Base-by-base conservation (phyloP, 1,140 invertebrate species). In the Piezodorus guildinii region DNA sequence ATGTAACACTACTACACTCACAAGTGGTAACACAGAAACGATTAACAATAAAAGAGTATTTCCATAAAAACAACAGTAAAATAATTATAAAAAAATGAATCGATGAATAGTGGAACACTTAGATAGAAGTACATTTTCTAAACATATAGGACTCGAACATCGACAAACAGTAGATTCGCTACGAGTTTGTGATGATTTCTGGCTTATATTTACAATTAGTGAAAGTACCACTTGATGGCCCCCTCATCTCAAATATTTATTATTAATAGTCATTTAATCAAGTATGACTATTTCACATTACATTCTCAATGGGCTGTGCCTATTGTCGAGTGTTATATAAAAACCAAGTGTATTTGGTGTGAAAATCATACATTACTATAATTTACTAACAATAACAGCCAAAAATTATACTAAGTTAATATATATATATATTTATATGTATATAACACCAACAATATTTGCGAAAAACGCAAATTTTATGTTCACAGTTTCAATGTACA, bases 251-350 rank as follows among this genome's bases (percentile, higher is more conserved):
- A 23, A 23, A 23, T 25, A 25, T 56, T 56, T 60, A 10, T 60
- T 60, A 16, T 44, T 43, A 17, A 39, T 43, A 60, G 12, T 19
- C n/a, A 39, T 17, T 34, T 19, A 60, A 3, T 39, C 30, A 60
- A 60, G 19, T 21, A 17, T 60, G 58, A 43, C 17, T 9, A 60
- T 9, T 19, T 44, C 30, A 43, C 21, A 60, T 60, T 60, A 60
- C 17, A 21, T 19, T n/a, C 21, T 43, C 30, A 60, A 60, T 39
- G 27, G 58, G 58, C 58, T 60, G 58, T 60, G 58, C 58, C 58
- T 60, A 60, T 60, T 60, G 58, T 60, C 58, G 34, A 60, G 58
- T 44, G 39, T 60, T 43, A 60, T 60, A 60, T 30, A 60, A 60
- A 60, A 60, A 43, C 43, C 43, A 39, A 43, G 39, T 43, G 30